Evolutionary conservation across 2,888 invertebrate species (phyloP).

Genomic region (Ormyrus pomaceus): DNA sequence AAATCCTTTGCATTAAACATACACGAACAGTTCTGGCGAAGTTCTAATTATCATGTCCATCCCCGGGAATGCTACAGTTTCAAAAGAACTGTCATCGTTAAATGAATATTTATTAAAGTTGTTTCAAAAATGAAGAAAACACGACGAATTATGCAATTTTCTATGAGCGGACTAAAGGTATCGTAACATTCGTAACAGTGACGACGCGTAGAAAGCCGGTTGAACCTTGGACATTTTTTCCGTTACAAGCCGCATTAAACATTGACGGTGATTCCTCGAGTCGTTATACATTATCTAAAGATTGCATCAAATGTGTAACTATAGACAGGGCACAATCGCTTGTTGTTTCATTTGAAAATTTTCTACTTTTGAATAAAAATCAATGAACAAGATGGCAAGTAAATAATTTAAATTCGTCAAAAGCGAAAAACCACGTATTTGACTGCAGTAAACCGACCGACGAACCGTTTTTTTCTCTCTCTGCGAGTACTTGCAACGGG

Average conservation of each 20-base stretch:
- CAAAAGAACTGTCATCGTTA: background rate
- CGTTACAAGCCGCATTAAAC: conserved; percentile 50
- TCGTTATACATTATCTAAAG: conserved; percentile 23
- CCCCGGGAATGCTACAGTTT: background rate
- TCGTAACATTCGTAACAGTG: conserved; percentile 40
- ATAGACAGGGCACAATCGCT: background rate
- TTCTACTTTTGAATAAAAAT: background rate
- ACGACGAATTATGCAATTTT: conserved; percentile 33
- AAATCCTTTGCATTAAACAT: background rate
- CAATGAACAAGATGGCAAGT: too few species aligned
- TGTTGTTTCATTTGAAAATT: background rate
- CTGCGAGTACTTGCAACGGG: too few species aligned
- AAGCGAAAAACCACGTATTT: too few species aligned
- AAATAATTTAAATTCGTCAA: too few species aligned
- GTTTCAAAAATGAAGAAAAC: conserved; percentile 1
- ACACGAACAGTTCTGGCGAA: background rate
- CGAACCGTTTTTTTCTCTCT: too few species aligned
- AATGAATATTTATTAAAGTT: conserved; percentile 18
- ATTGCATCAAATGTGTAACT: conserved; percentile 33
- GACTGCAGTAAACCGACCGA: too few species aligned
- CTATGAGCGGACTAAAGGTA: conserved; percentile 6
- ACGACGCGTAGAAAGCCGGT: conserved; percentile 39
- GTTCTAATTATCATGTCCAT: background rate
- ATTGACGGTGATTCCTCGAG: conserved; percentile 4
- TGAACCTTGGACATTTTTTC: conserved; percentile 52